Evolutionary conservation across 92 coral and sea anemone species (phyloP), one percentile per base, ranked within the genome.

Genomic region (Epizoanthus scotinus): DNA sequence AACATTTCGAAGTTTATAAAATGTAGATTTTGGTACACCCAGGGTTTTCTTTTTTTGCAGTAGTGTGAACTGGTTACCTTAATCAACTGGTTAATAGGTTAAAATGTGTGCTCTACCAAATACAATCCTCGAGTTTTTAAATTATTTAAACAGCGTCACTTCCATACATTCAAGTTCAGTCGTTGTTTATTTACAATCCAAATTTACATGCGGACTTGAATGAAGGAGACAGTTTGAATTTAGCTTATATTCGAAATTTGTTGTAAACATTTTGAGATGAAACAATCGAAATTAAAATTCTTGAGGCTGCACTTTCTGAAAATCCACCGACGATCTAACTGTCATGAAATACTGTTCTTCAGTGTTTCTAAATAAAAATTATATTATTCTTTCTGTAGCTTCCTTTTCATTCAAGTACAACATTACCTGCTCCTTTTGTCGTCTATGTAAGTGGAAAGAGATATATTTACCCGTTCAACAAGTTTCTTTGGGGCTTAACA

Each of bases 91-190:
- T 62, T 65, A 65, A 49, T 65, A 42, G 70, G 70, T 62, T 65
- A 49, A 65, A 65, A 65, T 65, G 28, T 65, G 70, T 65, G 70
- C 34, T 22, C 70, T 3, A 49, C 70, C 70, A 66, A 66, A 66
- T 66, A 66, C 49, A 66, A 66, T 66, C 71, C 17, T 66, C 71
- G 71, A 66, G 71, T 66, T 50, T 66, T 66, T 66, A 28, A 66
- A 28, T 66, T 34, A 66, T 66, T 66, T n/a, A n/a, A 66, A 66
- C 71, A 66, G n/a, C 71, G 49, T 66, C 29, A 66, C 71, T 66
- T 50, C 49, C 10, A 50, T 66, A 66, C 31, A 2, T 66, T 50
- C 5, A 66, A 66, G 71, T 66, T 19, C 71, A 66, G 71, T 50
- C 49, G 71, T 66, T 66, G 31, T 66, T 66, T 65, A 50, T 29